phyloP scores from a whole-genome alignment of 2,888 invertebrate genomes.

The Drosophila mimetica region DNA sequence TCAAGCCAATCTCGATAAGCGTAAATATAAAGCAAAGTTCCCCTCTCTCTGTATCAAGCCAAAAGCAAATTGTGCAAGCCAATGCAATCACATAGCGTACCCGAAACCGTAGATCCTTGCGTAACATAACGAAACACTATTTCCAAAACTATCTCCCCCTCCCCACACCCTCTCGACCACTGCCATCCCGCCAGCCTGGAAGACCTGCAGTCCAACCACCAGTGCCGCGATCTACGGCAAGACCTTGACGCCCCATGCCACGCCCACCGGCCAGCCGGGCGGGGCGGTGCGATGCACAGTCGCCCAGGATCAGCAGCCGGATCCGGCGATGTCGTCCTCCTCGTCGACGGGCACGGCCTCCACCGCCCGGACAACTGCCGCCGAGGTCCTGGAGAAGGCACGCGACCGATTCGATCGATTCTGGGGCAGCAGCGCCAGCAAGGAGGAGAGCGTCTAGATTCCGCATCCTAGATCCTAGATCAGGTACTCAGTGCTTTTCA shows the following conservation, averaged over 20 bases:
- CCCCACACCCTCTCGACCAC: slow-evolving; percentile 63
- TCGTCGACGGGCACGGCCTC: slow-evolving; percentile 72
- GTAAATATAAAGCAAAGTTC: slow-evolving; percentile 71
- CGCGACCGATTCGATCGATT: slow-evolving; percentile 93
- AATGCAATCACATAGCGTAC: slow-evolving; percentile 61
- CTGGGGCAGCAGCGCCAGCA: slow-evolving; percentile 87
- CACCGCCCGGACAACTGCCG: slow-evolving; percentile 85
- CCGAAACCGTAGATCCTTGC: slow-evolving; percentile 66
- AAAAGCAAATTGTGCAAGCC: slow-evolving; percentile 36
- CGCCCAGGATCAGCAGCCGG: slow-evolving; percentile 64
- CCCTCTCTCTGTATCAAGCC: slow-evolving; percentile 55
- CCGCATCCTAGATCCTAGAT: slow-evolving; percentile 5
- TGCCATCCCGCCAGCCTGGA: slow-evolving; percentile 79
- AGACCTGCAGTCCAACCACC: slow-evolving; percentile 74
- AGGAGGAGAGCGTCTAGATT: slow-evolving; percentile 86
- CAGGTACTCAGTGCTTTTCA: slow-evolving; percentile 35
- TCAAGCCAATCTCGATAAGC: slow-evolving; percentile 70
- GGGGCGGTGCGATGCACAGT: slow-evolving; percentile 64
- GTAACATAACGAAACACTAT: slow-evolving; percentile 79
- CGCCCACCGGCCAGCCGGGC: slow-evolving; percentile 64
- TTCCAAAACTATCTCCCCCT: slow-evolving; percentile 80
- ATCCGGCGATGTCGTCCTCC: slow-evolving; percentile 52
- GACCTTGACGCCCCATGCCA: slow-evolving; percentile 58
- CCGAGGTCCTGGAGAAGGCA: slow-evolving; percentile 92
- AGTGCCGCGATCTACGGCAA: slow-evolving; percentile 67